Percentiles rank a stretch among this genome's conserved stretches.
Evolutionary conservation across 2,888 invertebrate genomes (phyloP).

Genomic region (Drosophila cracens): DNA sequence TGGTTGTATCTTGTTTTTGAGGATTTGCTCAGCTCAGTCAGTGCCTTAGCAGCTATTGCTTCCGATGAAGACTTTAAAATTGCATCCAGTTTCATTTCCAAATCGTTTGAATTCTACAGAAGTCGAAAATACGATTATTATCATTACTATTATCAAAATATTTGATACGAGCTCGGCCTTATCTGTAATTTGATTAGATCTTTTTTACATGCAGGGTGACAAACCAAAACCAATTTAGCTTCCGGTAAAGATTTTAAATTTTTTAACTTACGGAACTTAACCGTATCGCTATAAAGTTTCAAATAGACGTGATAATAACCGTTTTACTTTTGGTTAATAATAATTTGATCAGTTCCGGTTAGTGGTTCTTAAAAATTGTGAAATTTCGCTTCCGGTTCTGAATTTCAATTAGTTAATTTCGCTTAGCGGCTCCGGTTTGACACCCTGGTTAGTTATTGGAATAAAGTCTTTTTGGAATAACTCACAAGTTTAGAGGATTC

Average conservation of each 20-base stretch:
- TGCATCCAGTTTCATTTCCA: conserved; percentile 68
- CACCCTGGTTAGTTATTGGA: not conserved
- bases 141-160: not conserved
- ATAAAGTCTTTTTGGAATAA: conserved; percentile 1
- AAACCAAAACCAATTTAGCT: not conserved
- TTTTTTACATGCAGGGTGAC: not conserved
- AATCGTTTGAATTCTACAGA: conserved; percentile 58
- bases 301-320: not conserved
- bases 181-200: not conserved
- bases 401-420: not conserved
- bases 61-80: conserved; percentile 82
- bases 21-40: conserved; percentile 84
- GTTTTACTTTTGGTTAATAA: not conserved
- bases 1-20: conserved; percentile 72
- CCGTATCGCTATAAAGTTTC: not conserved
- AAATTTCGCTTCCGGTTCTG: not conserved
- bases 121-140: not conserved
- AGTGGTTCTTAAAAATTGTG: not conserved
- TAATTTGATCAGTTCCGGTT: not conserved
- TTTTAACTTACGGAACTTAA: not conserved
- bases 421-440: not conserved
- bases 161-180: not conserved
- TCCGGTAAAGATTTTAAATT: not conserved
- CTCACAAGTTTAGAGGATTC: conserved; percentile 87
- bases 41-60: conserved; percentile 84